Evolutionary conservation across 2,797 vertebrate genomes (phyloP).

Genomic region (Sebastiscus tertius): DNA sequence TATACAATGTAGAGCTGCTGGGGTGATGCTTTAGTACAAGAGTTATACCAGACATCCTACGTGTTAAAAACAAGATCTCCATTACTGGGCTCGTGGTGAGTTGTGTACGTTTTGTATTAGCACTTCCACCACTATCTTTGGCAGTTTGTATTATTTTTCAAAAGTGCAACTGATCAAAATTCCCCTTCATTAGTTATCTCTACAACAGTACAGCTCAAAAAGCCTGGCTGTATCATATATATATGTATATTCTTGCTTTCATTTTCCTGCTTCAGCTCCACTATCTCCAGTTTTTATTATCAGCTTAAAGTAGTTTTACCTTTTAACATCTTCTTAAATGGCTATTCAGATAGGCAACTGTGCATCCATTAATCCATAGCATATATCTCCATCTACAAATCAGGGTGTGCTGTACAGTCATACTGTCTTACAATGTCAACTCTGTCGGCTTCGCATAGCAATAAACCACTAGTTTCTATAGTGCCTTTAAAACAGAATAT

Average conservation of each 20-base stretch:
- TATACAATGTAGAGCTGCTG: conserved; percentile 53
- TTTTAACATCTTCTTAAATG: conserved; percentile 29
- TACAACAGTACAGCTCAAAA: background rate
- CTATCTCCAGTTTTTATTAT: background rate
- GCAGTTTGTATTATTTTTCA: conserved; percentile 62
- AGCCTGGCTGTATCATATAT: background rate
- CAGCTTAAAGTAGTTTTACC: background rate
- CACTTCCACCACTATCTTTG: conserved; percentile 73
- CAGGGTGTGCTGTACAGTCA: conserved; percentile 49
- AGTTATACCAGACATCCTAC: conserved; percentile 6
- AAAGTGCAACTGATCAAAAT: conserved; percentile 58
- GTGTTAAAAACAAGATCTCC: conserved; percentile 37
- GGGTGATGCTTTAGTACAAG: conserved; percentile 31
- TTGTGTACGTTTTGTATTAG: conserved; percentile 25
- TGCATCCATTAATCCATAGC: conserved; percentile 42
- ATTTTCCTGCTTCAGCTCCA: background rate
- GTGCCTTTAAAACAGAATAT: conserved; percentile 37
- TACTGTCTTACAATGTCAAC: conserved; percentile 1
- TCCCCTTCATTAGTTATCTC: conserved; percentile 24
- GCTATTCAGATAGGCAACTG: conserved; percentile 35
- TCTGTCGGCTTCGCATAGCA: conserved; percentile 35
- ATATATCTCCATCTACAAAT: conserved; percentile 43
- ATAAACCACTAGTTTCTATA: conserved; percentile 31
- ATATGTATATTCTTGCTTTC: background rate
- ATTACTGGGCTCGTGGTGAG: conserved; percentile 26